Base-by-base conservation (phyloP, 2,888 invertebrate species). In the Agrochola lychnidis region DNA sequence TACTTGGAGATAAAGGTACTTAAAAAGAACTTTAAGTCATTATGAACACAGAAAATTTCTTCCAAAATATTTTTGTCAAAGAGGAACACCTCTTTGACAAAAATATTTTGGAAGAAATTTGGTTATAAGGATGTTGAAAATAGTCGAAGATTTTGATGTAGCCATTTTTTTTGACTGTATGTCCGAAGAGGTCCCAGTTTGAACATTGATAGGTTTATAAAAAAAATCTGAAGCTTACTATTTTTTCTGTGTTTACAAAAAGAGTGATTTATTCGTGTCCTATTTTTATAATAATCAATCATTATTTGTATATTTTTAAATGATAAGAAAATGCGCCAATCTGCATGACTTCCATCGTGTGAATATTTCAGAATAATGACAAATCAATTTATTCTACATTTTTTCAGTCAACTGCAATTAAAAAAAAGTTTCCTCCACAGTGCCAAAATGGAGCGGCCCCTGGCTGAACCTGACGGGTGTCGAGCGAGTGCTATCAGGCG, bases 401-500 rank as follows among this genome's bases (percentile, higher is more conserved):
- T 42, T 63, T 6, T 19, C 12, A 30, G 16, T n/a, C 16, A n/a
- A 16, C n/a, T n/a, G 36, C 5, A 56, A 19, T 53, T 36, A 36
- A 56, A 56, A 36, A 5, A 10, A 53, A 16, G 0, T n/a, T 68
- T n/a, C 4, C 0, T 68, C 63, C 92, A 12, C 94, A 97, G 97
- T 97, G 36, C 94, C 96, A n/a, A 97, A 96, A 90, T 96, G 97
- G 91, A 97, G 96, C 77, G 97, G 97, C 4, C 93, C 95, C 1
- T 94, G 97, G 94, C 91, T 97, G 89, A 97, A 97, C 89, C 93
- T 97, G 83, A 97, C 96, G 0, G 94, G 92, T 22, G 96, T 97
- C 42, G 97, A 97, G 85, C 96, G 98, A 70, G 96, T 96, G 51
- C 97, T 97, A 87, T 97, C 97, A 92, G 98, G 98, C 1, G 97